phyloP scores from a whole-genome alignment of 2,797 vertebrate genomes.

The Pithecia hirsuta region DNA sequence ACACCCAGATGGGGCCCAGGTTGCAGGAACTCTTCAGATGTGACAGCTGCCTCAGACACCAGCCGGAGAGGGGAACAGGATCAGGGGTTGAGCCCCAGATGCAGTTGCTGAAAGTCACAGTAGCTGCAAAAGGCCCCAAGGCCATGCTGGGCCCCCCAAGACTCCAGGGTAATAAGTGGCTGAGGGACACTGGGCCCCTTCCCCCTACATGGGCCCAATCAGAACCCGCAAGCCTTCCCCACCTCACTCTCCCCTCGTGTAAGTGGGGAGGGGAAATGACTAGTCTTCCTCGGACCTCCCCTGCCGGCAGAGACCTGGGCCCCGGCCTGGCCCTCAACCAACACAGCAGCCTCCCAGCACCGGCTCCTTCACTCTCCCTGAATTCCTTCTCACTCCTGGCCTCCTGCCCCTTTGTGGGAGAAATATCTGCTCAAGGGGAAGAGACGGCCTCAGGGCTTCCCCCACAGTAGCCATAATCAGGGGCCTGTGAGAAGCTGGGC shows the following conservation, averaged over 20 bases:
- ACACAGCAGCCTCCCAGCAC: too few species aligned
- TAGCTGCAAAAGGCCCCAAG: background rate
- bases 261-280: background rate
- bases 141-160: background rate
- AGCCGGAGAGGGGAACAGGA: background rate
- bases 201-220: background rate
- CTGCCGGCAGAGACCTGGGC: background rate
- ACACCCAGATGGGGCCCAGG: background rate
- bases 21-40: background rate
- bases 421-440: background rate
- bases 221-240: background rate
- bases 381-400: background rate
- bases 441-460: background rate
- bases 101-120: background rate
- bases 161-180: background rate
- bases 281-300: background rate
- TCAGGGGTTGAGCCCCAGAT: fast-evolving
- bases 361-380: background rate
- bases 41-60: background rate
- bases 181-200: background rate
- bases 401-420: background rate
- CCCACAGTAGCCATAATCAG: background rate
- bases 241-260: fast-evolving
- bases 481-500: background rate
- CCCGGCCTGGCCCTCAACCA: background rate